Evolutionary conservation across 2,888 invertebrate genomes (phyloP), one percentile per base, ranked within the genome.

Genomic region (Amblyjoppa proteus): DNA sequence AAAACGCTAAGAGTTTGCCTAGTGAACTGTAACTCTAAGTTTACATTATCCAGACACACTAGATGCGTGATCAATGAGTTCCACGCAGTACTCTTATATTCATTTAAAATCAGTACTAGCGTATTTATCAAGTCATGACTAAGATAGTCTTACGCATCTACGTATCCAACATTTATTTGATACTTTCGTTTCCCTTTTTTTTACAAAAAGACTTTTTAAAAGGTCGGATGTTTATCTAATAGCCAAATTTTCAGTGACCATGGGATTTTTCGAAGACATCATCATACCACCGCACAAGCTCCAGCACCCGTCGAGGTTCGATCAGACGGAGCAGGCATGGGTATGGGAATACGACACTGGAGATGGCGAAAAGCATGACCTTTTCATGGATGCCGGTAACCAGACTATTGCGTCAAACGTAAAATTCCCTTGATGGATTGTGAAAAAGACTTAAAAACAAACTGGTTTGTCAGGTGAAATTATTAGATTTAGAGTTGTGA

Each of bases 211-310:
- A 9, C 7, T 9, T 38, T 9, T 38, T 31, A 45, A 34, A 25
- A 3, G 1, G 28, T 25, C 4, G 4, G 16, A 16, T 3, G 13
- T 70, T 28, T 70, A 1, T n/a, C 3, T 38, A 68, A 25, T 56
- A 9, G 9, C 75, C 81, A 86, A 75, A 85, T 81, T 95, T 96
- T 84, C 94, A 98, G 98, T 99, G 1, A 97, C 98, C 1, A 94
- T 99, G 89, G 99, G 98, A 77, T 99, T 99, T 95, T 99, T 99
- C 94, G 99, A 99, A 94, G 99, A 99, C 92, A 98, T 99, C 87
- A 94, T 99, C 79, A 98, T 99, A 91, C 98, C 99, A 45, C 97
- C 98, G 0, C 97, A 97, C 92, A 97, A 97, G 56, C 94, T 99
- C 49, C 99, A 99, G 94, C 98, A 98, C 94, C 99, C 99, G 2